Evolutionary conservation across 2,797 vertebrate genomes (phyloP).

Genomic region (Lycodopsis pacificus): DNA sequence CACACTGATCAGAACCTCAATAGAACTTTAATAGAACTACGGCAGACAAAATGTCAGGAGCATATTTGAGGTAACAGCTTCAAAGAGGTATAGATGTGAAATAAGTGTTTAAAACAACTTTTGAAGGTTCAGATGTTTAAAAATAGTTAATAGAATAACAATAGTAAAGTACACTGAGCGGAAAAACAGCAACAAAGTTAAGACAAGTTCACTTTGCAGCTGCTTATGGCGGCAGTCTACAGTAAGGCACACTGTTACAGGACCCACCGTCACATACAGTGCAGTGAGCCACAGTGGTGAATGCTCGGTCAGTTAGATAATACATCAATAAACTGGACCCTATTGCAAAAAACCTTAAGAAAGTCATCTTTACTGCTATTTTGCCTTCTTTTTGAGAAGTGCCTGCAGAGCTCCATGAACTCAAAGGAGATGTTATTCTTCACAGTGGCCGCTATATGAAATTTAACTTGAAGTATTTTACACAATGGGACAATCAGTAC

Average conservation of each 20-base stretch:
- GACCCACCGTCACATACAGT: constrained; percentile 56
- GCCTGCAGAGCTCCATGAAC: constrained; percentile 1
- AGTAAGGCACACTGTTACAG: constrained; percentile 73
- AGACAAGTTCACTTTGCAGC: constrained; percentile 3
- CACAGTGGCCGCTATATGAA: constrained; percentile 40
- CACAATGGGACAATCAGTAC: constrained; percentile 29
- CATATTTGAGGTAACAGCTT: constrained; percentile 46
- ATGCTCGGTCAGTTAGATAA: constrained; percentile 55
- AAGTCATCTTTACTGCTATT: constrained; percentile 1
- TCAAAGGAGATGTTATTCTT: neutral
- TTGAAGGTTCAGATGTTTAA: constrained; percentile 21
- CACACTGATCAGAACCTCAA: neutral
- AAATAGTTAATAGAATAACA: constrained; percentile 11
- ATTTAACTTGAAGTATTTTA: constrained; percentile 41
- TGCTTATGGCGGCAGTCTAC: constrained; percentile 21
- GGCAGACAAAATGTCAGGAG: neutral
- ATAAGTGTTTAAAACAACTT: constrained; percentile 18
- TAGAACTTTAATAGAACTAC: neutral
- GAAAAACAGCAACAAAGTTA: constrained; percentile 17
- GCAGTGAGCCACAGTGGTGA: constrained; percentile 77
- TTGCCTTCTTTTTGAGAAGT: neutral
- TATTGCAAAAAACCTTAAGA: constrained; percentile 29
- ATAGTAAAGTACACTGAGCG: constrained; percentile 10
- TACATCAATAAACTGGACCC: constrained; percentile 26
- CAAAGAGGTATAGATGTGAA: constrained; percentile 13